Conservation (phyloP, 2,113 vertebrate species). For the Apaloderma vittatum region DNA sequence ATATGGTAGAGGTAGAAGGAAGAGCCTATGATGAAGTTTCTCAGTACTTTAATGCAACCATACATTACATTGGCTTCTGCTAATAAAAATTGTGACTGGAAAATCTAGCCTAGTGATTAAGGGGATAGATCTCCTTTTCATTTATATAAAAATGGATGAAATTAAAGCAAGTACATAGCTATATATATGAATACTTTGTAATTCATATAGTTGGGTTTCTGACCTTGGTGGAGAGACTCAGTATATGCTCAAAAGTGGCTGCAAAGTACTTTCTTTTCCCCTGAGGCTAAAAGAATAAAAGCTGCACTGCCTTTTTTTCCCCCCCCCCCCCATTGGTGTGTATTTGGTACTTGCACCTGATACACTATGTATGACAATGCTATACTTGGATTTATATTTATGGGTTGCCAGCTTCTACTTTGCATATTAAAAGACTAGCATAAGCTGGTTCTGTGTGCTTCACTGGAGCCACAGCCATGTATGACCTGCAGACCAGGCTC, state of each 20-base stretch:
- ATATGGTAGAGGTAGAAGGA: neutral
- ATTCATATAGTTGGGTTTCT: neutral
- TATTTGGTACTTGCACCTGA: neutral
- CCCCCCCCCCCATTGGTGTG: too few species aligned
- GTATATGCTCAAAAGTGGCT: neutral
- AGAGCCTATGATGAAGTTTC: neutral
- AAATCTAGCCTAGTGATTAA: neutral
- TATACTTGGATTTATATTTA: slow-evolving; percentile 13
- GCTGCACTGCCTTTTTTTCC: neutral
- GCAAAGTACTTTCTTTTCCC: neutral
- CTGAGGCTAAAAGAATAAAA: neutral
- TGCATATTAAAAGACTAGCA: neutral
- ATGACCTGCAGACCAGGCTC: neutral
- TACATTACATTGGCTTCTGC: neutral
- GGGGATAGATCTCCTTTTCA: neutral
- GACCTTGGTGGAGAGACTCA: neutral
- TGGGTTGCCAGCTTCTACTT: neutral
- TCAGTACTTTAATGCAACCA: neutral
- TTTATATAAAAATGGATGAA: neutral
- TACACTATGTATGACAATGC: neutral
- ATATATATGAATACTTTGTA: neutral
- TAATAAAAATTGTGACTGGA: neutral
- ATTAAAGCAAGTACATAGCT: neutral
- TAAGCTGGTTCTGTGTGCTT: neutral
- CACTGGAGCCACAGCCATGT: neutral